A percentile compares a stretch with the other conserved stretches of the same genome.
These are phyloP conservation scores for Myathropa florea DNA, from an alignment of 2,888 invertebrate species.

Conservation along the genomic window DNA sequence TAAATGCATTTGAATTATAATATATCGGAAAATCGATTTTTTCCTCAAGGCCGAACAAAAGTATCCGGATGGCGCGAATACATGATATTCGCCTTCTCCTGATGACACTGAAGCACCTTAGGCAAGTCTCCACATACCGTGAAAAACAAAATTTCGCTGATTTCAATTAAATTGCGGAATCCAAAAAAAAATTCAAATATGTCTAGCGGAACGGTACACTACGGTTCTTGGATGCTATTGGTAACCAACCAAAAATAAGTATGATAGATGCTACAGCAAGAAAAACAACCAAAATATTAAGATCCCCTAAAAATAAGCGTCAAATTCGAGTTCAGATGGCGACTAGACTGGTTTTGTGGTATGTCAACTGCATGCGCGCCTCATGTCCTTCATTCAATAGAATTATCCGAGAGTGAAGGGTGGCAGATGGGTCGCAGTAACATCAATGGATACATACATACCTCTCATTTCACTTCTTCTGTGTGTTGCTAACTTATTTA, in stretches of 20 bases:
- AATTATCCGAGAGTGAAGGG: constrained; percentile 63
- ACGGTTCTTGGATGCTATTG: constrained; percentile 47
- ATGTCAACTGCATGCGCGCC: constrained; percentile 70
- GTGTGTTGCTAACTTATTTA: constrained; percentile 25
- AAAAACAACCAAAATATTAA: constrained; percentile 51
- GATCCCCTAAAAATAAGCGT: constrained; percentile 71
- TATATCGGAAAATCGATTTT: constrained; percentile 38
- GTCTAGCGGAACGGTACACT: constrained; percentile 32
- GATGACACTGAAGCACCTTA: constrained; percentile 24
- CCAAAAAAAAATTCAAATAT: constrained; percentile 46
- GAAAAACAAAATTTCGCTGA: constrained; percentile 45
- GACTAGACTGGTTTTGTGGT: constrained; percentile 71
- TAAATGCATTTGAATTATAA: constrained; percentile 22
- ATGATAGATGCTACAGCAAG: constrained; percentile 14
- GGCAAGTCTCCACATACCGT: not conserved
- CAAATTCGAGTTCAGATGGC: constrained; percentile 71
- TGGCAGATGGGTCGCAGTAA: constrained; percentile 69
- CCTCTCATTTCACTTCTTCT: constrained; percentile 55
- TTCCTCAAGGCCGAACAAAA: constrained; percentile 46
- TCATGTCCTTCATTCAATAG: constrained; percentile 70
- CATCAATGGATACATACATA: constrained; percentile 63
- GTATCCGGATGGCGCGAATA: constrained; percentile 55
- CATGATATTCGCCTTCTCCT: constrained; percentile 37
- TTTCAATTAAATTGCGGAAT: constrained; percentile 46
- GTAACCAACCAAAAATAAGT: constrained; percentile 61